Evolutionary conservation across 2,888 invertebrate genomes (phyloP), one percentile per base, ranked within the genome.

Genomic region (Bugula neritina): DNA sequence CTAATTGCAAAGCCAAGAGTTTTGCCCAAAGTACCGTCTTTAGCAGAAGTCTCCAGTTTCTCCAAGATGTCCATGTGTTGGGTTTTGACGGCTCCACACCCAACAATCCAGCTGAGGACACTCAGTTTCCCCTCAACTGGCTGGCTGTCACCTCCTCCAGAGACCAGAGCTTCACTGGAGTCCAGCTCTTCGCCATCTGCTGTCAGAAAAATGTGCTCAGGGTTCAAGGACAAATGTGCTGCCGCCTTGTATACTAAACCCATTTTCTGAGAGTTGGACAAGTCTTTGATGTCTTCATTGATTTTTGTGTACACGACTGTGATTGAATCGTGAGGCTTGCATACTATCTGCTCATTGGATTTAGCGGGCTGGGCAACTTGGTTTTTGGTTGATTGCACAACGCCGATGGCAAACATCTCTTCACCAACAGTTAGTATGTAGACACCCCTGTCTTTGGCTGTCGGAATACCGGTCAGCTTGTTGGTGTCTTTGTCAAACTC

Each of bases 391-490:
- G 63, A 31, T n/a, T 63, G 31, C 27, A 27, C n/a, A 1, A 63
- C 63, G 10, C 10, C 31, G 29, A 63, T 27, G 3, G 63, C 63
- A 63, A 63, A 63, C 63, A 63, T 63, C 63, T 63, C 63, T 17
- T 63, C 34, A 34, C 27, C 27, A 31, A 63, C 63, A 13, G 63
- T 25, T 17, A 63, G 63, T 27, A 63, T 63, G 63, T 63, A 63
- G 31, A 31, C 31, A 31, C 63, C 63, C n/a, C n/a, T 63, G 31
- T 63, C 63, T 31, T 63, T 27, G 5, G 31, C 10, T 13, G 31
- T 34, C 3, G 63, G 63, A 5, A 63, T 31, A 10, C 63, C 63
- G 3, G 31, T 13, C 31, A 63, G 31, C 34, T 34, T 13, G n/a
- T 27, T 63, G 21, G 10, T 63, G 27, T 31, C 31, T 31, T 27